Evolutionary conservation across 1,140 invertebrate genomes (phyloP).

Genomic region (Drosophila eugracilis): DNA sequence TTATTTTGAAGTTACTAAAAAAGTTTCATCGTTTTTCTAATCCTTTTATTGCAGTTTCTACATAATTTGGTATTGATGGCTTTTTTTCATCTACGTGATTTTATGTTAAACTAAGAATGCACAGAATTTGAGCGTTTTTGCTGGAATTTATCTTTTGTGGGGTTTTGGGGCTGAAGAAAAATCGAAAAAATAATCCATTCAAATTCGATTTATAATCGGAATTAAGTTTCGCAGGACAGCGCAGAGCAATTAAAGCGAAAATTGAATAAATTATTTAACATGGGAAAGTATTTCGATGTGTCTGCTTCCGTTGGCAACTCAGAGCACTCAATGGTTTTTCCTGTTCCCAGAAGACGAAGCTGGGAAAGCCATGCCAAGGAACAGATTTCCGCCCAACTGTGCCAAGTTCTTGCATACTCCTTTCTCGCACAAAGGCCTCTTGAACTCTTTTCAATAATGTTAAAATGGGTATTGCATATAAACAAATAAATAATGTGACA

Average conservation of each 20-base stretch:
- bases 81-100: slow-evolving; percentile 16
- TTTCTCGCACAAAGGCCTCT: slow-evolving; percentile 39
- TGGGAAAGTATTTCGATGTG: slow-evolving; percentile 26
- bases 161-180: slow-evolving; percentile 3
- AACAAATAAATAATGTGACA: slow-evolving; percentile 71
- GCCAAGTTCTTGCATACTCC: slow-evolving; percentile 37
- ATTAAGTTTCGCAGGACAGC: slow-evolving; percentile 1
- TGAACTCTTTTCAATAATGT: slow-evolving; percentile 77
- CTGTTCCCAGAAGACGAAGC: slow-evolving; percentile 36
- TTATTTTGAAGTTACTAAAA: neutral
- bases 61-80: slow-evolving; percentile 8
- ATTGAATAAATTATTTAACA: slow-evolving; percentile 26
- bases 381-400: slow-evolving; percentile 63
- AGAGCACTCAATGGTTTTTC: slow-evolving; percentile 31
- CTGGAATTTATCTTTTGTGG: slow-evolving; percentile 9
- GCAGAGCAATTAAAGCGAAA: slow-evolving; percentile 46
- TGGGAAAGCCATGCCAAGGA: slow-evolving; percentile 27
- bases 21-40: slow-evolving; percentile 1
- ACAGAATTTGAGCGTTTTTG: slow-evolving; percentile 16
- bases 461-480: slow-evolving; percentile 65
- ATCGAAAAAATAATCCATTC: slow-evolving; percentile 15
- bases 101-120: slow-evolving; percentile 15
- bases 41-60: neutral
- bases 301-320: slow-evolving; percentile 27
- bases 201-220: slow-evolving; percentile 23